A percentile compares a stretch with the other conserved stretches of the same genome.
Conservation (phyloP, 2,888 invertebrate species). For the Latrodectus hesperus region DNA sequence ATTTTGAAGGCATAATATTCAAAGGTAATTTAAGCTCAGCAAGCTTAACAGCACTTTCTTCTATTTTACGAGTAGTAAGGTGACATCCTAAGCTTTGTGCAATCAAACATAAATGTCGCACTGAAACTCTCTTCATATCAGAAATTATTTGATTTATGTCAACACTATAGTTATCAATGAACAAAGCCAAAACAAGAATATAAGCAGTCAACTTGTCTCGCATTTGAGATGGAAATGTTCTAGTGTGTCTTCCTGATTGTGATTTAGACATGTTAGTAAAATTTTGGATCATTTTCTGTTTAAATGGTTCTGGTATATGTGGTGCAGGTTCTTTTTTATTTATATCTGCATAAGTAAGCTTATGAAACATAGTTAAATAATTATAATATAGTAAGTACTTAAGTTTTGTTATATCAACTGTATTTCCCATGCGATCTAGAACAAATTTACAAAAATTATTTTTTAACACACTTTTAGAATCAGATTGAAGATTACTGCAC, state of each 20-base stretch:
- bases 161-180: slow-evolving; percentile 47
- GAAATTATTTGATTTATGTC: background rate
- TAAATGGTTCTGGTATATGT: slow-evolving; percentile 35
- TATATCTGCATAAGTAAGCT: slow-evolving; percentile 5
- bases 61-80: background rate
- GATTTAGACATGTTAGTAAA: slow-evolving; percentile 15
- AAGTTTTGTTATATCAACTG: background rate
- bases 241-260: background rate
- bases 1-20: slow-evolving; percentile 5
- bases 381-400: slow-evolving; percentile 40
- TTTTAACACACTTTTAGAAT: background rate
- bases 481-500: background rate
- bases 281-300: background rate
- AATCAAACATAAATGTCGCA: slow-evolving; percentile 4
- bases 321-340: slow-evolving; percentile 18
- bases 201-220: slow-evolving; percentile 43
- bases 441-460: slow-evolving; percentile 16
- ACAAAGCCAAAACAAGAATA: slow-evolving; percentile 23
- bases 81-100: slow-evolving; percentile 44
- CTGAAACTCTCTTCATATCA: background rate
- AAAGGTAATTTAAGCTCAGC: slow-evolving; percentile 43
- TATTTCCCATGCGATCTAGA: background rate
- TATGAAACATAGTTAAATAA: slow-evolving; percentile 21
- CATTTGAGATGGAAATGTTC: slow-evolving; percentile 1
- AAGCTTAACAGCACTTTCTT: background rate